These are phyloP conservation scores for Pocota personata DNA, from an alignment of 2,888 invertebrate species.

Conservation along the genomic window DNA sequence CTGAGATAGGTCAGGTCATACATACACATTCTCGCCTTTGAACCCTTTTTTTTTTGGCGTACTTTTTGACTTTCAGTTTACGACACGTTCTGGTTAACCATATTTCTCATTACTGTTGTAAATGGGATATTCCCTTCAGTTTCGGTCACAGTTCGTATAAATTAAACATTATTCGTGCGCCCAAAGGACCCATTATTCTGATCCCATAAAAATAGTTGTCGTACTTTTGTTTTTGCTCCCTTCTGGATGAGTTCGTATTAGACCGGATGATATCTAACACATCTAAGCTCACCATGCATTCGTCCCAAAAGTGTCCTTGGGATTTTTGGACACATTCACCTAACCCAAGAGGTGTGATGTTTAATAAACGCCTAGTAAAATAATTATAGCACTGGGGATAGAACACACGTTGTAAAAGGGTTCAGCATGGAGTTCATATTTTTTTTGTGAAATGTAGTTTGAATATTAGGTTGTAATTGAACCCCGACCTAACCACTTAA, in stretches of 20 bases:
- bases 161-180: background rate
- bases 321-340: background rate
- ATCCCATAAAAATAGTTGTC: background rate
- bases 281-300: background rate
- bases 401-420: background rate
- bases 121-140: background rate
- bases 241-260: background rate
- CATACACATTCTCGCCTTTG: background rate
- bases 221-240: background rate
- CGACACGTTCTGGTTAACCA: background rate
- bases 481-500: too few relatives aligned
- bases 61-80: background rate
- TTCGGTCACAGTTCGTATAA: background rate
- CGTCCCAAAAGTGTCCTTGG: background rate
- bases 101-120: background rate
- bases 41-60: too few relatives aligned
- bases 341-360: background rate
- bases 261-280: background rate
- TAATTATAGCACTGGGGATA: background rate
- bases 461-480: too few relatives aligned
- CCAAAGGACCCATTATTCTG: slow-evolving; percentile 5
- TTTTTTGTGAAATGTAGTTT: too few relatives aligned
- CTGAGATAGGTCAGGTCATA: background rate
- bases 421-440: too few relatives aligned
- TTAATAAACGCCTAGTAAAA: background rate